phyloP scores from a whole-genome alignment of 1,140 invertebrate genomes.

The Euschistus heros region DNA sequence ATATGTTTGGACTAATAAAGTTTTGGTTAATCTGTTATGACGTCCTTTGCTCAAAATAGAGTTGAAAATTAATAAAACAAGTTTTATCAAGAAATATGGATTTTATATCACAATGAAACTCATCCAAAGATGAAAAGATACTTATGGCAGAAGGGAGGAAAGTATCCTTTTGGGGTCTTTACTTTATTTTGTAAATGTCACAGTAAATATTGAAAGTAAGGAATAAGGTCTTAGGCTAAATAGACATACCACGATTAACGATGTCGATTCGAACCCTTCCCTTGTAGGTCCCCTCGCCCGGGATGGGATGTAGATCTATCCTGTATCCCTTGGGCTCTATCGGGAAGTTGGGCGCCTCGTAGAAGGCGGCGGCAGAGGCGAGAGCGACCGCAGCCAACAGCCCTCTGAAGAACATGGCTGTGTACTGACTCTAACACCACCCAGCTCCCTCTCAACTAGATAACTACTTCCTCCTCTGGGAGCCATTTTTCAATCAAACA shows the following conservation, averaged over 20 bases:
- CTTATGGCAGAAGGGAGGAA: no score
- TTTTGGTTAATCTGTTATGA: no score
- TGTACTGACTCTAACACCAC: not conserved
- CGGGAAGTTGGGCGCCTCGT: constrained; percentile 5
- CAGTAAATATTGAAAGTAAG: no score
- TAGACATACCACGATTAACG: constrained; percentile 22
- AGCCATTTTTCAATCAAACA: constrained; percentile 7
- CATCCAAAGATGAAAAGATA: no score
- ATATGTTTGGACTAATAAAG: no score
- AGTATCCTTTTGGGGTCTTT: no score
- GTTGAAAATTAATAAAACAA: no score
- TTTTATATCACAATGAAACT: no score
- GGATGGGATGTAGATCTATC: constrained; percentile 29
- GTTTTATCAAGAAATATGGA: no score
- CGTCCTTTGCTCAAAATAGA: no score
- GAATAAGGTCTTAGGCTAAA: not conserved
- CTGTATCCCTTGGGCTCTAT: constrained; percentile 30
- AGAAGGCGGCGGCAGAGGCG: constrained; percentile 1
- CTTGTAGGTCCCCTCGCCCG: constrained; percentile 30
- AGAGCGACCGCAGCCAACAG: not conserved
- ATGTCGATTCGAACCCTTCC: constrained; percentile 30
- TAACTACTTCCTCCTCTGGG: constrained; percentile 4
- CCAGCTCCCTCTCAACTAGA: not conserved
- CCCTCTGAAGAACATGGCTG: not conserved
- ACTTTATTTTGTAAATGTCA: no score